phyloP scores from a whole-genome alignment of 2,113 vertebrate genomes.

The Trematocara variabile region DNA sequence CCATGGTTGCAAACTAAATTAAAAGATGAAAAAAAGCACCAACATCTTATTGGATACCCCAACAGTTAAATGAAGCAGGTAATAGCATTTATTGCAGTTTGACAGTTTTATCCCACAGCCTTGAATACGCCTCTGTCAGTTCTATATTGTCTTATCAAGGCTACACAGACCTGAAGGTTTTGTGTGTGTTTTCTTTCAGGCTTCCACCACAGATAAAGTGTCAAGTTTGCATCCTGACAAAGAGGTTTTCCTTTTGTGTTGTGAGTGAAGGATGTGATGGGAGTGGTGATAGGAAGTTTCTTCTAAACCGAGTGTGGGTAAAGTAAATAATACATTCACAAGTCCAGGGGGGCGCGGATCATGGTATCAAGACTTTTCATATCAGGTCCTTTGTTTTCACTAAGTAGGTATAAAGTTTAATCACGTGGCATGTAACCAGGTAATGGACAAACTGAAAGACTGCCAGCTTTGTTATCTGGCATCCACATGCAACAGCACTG shows the following conservation, averaged over 20 bases:
- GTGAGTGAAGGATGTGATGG: slow-evolving; percentile 19
- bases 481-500: not conserved
- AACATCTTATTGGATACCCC: not conserved
- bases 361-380: slow-evolving; percentile 4
- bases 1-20: not conserved
- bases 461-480: slow-evolving; percentile 18
- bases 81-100: not conserved
- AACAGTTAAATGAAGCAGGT: not conserved
- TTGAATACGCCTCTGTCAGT: not conserved
- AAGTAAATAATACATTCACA: slow-evolving; percentile 39
- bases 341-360: not conserved
- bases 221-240: not conserved
- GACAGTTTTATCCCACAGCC: not conserved
- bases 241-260: slow-evolving; percentile 14
- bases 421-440: slow-evolving; percentile 19
- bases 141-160: slow-evolving; percentile 8
- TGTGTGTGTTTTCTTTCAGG: not conserved
- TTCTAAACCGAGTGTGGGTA: slow-evolving; percentile 6
- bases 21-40: not conserved
- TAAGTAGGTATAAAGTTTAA: not conserved
- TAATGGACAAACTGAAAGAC: slow-evolving; percentile 24
- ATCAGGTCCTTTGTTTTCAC: slow-evolving; percentile 23
- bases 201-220: slow-evolving; percentile 4
- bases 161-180: not conserved
- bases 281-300: slow-evolving; percentile 27